These are phyloP conservation scores for Cheilosia soror DNA, from an alignment of 2,888 invertebrate genomes.

Conservation along the genomic window DNA sequence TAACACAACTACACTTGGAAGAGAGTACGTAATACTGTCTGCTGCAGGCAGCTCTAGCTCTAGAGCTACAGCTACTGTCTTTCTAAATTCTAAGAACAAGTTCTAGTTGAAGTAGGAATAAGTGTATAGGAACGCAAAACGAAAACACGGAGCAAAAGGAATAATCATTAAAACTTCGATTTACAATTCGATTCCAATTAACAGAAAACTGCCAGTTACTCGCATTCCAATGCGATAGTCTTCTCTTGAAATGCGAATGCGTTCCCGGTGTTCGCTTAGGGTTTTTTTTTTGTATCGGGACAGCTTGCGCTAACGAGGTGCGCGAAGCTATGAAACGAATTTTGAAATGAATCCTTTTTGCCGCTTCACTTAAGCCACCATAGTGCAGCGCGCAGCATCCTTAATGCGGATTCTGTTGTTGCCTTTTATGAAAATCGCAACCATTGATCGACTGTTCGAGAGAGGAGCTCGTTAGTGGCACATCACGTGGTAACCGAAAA, in stretches of 20 bases:
- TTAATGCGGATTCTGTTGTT: slow-evolving; percentile 72
- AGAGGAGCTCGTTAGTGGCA: slow-evolving; percentile 68
- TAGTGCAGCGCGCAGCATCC: slow-evolving; percentile 54
- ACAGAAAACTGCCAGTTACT: slow-evolving; percentile 72
- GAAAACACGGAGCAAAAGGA: slow-evolving; percentile 26
- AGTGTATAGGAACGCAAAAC: slow-evolving; percentile 5
- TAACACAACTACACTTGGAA: slow-evolving; percentile 19
- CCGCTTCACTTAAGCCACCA: slow-evolving; percentile 51
- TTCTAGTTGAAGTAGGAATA: slow-evolving; percentile 17
- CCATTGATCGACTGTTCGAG: slow-evolving; percentile 70
- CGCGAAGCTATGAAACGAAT: slow-evolving; percentile 74
- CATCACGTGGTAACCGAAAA: slow-evolving; percentile 67
- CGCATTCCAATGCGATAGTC: slow-evolving; percentile 66
- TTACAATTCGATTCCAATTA: slow-evolving; percentile 75
- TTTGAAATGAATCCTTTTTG: slow-evolving; percentile 73
- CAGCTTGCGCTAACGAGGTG: slow-evolving; percentile 67
- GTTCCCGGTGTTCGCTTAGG: slow-evolving; percentile 9
- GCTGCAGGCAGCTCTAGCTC: no score
- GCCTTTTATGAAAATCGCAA: slow-evolving; percentile 73
- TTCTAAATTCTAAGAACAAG: slow-evolving; percentile 59
- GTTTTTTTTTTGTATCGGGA: slow-evolving; percentile 11
- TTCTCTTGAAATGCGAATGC: slow-evolving; percentile 36
- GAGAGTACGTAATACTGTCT: slow-evolving; percentile 13
- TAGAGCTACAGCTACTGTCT: slow-evolving; percentile 26
- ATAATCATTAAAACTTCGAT: slow-evolving; percentile 72